Evolutionary conservation across 2,888 invertebrate genomes (phyloP), one percentile per base, ranked within the genome.

Genomic region (Synanthedon vespiformis): DNA sequence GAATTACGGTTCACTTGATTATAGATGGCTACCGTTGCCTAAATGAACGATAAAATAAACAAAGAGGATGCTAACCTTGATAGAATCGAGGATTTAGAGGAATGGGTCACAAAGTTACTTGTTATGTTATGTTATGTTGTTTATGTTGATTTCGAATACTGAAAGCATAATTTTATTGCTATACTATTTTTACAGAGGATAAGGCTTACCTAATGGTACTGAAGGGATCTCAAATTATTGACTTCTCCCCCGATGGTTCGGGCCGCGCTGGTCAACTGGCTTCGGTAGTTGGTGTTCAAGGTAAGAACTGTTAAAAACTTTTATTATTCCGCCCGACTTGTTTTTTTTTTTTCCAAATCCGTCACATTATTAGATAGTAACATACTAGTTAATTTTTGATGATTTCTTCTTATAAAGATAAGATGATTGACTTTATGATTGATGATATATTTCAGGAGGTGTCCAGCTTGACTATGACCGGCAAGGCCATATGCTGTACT

Each of bases 391-490:
- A n/a, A n/a, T n/a, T n/a, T n/a, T n/a, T n/a, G n/a, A n/a, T n/a
- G n/a, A n/a, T n/a, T n/a, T n/a, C n/a, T n/a, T n/a, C n/a, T n/a
- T n/a, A 34, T 34, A 34, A 34, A 34, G 34, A 34, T 34, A 10
- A 34, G 34, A 34, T 34, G 34, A 10, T 34, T 2, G 34, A 34
- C 10, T 8, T 2, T 34, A 34, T 34, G 34, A 34, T 34, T 10
- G 34, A 34, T 34, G 34, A 34, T 34, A 34, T 34, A 34, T 34
- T 34, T 34, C 57, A 82, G 94, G 94, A 59, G 97, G 96, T 22
- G 90, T 93, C 3, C 95, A 96, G 60, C 89, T 98, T 54, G 98
- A 98, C 74, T 99, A 94, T 72, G 98, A 99, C 72, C 91, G 95
- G 14, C 92, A 92, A 68, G 93, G 94, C 1, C 93, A 93, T 64